phyloP scores from a whole-genome alignment of 2,888 invertebrate species.

The Heteropelma amictum region DNA sequence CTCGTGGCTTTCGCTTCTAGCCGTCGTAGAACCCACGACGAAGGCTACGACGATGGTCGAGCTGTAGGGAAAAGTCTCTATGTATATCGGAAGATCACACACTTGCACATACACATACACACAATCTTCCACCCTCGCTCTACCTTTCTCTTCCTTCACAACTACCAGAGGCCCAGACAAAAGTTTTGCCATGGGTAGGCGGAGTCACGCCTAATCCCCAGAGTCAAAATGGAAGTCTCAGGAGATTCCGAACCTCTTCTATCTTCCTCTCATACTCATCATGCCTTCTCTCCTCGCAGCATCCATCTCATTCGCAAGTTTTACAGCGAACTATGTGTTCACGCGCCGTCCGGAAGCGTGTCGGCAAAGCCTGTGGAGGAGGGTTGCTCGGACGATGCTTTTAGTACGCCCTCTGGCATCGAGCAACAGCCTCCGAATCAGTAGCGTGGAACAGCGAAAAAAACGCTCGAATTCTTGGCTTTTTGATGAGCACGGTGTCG shows the following conservation, averaged over 20 bases:
- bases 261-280: conserved; percentile 46
- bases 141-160: conserved; percentile 38
- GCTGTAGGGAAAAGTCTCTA: conserved; percentile 21
- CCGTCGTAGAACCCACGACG: conserved; percentile 61
- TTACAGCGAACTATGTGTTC: conserved; percentile 29
- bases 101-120: conserved; percentile 4
- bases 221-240: conserved; percentile 78
- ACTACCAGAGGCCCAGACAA: conserved; percentile 58
- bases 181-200: conserved; percentile 72
- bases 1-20: conserved; percentile 74
- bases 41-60: conserved; percentile 51
- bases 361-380: conserved; percentile 59
- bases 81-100: conserved; percentile 22
- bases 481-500: conserved; percentile 37
- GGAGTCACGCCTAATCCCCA: conserved; percentile 78
- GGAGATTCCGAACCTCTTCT: conserved; percentile 66
- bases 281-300: conserved; percentile 43
- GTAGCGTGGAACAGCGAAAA: background rate
- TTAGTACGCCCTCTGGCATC: conserved; percentile 49
- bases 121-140: conserved; percentile 33
- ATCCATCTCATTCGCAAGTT: conserved; percentile 1
- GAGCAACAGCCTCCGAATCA: conserved; percentile 6
- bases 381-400: conserved; percentile 70
- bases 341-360: conserved; percentile 54
- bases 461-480: conserved; percentile 20